These are phyloP conservation scores for Acanthosepion lycidas DNA, from an alignment of 2,888 invertebrate genomes.

Conservation along the genomic window DNA sequence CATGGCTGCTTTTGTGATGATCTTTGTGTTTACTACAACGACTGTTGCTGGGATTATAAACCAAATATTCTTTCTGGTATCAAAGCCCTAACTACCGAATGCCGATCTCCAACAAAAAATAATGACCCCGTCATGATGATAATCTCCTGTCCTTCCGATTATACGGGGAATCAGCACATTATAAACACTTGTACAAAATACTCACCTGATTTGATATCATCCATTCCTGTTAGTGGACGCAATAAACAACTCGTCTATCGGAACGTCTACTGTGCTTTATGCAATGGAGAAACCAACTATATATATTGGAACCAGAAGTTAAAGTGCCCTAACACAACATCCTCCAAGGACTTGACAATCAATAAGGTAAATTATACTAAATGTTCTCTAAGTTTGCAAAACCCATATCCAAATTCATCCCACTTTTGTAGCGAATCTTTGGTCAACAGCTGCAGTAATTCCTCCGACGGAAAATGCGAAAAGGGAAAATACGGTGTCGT, in stretches of 20 bases:
- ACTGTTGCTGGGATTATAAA: neutral
- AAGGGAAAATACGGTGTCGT: neutral
- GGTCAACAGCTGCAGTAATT: neutral
- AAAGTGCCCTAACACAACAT: neutral
- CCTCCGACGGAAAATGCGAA: neutral
- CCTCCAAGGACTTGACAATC: neutral
- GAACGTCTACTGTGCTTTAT: neutral
- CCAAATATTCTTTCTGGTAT: neutral
- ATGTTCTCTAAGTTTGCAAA: neutral
- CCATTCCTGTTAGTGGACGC: neutral
- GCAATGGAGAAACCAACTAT: neutral
- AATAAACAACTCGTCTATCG: neutral
- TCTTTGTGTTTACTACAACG: neutral
- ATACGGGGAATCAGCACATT: neutral
- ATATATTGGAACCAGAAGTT: neutral
- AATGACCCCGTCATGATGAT: neutral
- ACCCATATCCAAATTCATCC: neutral
- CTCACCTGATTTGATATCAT: no score
- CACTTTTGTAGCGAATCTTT: neutral
- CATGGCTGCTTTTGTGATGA: neutral
- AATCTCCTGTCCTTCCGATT: neutral
- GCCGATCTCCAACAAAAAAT: neutral
- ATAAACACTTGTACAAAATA: neutral
- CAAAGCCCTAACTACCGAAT: neutral
- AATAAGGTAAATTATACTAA: neutral